A percentile compares a stretch with the other conserved stretches of the same genome.
Conservation (phyloP, 2,888 invertebrate species). For the Agrotis ipsilon region DNA sequence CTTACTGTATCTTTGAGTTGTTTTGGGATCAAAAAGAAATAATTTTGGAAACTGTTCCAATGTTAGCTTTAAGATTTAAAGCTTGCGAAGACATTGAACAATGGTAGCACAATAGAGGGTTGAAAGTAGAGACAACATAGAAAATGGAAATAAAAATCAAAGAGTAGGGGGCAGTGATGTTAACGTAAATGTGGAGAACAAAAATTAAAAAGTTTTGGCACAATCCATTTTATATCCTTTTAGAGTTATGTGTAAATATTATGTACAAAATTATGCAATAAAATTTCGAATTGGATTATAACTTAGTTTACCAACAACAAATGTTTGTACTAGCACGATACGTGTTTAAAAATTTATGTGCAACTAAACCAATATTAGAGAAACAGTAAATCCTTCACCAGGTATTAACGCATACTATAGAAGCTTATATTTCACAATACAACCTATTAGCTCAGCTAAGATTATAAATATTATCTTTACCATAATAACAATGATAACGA, state of each 20-base stretch:
- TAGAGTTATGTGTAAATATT: background rate
- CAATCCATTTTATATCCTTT: background rate
- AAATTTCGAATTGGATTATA: constrained; percentile 39
- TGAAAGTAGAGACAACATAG: background rate
- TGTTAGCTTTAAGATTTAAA: constrained; percentile 11
- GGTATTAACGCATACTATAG: constrained; percentile 61
- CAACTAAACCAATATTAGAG: constrained; percentile 72
- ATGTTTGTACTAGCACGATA: constrained; percentile 41
- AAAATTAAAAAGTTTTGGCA: background rate
- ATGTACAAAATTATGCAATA: constrained; percentile 16
- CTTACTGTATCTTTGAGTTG: background rate
- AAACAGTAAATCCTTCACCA: constrained; percentile 72
- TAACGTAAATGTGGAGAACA: background rate
- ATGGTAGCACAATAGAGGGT: background rate
- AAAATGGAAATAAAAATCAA: background rate
- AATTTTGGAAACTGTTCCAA: background rate
- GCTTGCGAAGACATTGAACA: background rate
- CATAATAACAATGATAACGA: constrained; percentile 75
- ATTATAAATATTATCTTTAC: constrained; percentile 75
- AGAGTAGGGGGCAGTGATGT: background rate
- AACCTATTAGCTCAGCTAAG: constrained; percentile 73
- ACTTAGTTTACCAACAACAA: constrained; percentile 34
- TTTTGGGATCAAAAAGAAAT: background rate
- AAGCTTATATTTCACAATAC: constrained; percentile 76
- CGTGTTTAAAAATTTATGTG: constrained; percentile 53